Evolutionary conservation across 2,797 vertebrate species (phyloP).

Genomic region (Thripadectes ignobilis): DNA sequence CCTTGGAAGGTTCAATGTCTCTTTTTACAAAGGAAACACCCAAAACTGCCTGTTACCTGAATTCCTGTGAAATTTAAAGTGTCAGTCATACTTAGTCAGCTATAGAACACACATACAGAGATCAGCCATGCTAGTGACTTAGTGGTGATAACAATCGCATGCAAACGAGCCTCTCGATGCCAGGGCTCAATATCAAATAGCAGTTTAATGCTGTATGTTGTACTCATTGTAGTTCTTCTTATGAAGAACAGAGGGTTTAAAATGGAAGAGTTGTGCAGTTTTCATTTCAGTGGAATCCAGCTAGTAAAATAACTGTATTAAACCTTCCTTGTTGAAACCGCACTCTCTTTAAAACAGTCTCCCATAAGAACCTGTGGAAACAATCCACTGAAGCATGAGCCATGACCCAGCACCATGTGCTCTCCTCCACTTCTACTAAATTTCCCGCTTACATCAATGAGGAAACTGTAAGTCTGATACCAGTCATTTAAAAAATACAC

Average conservation of each 20-base stretch:
- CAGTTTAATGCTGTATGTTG: not conserved
- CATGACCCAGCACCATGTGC: not conserved
- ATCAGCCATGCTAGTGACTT: not conserved
- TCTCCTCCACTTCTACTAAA: not conserved
- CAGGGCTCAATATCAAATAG: not conserved
- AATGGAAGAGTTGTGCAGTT: not conserved
- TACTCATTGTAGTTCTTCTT: not conserved
- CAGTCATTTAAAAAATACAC: not conserved
- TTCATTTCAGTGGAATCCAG: not conserved
- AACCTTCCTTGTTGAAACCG: not conserved
- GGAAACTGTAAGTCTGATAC: not conserved
- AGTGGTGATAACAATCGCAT: not conserved
- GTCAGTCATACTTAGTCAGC: not conserved
- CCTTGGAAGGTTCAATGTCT: not conserved
- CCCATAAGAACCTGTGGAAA: not conserved
- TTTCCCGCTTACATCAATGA: not conserved
- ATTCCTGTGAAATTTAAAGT: not conserved
- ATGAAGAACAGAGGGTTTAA: not conserved
- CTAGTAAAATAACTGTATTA: not conserved
- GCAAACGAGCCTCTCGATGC: not conserved
- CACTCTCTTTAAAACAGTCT: not conserved
- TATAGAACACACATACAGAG: accelerated
- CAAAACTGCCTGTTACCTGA: not conserved
- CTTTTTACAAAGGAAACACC: not conserved
- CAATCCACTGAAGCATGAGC: not conserved